Percentiles rank a stretch among this genome's conserved stretches.
Evolutionary conservation across 2,797 vertebrate genomes (phyloP).

Genomic region (Ptychobarbus kaznakovi): DNA sequence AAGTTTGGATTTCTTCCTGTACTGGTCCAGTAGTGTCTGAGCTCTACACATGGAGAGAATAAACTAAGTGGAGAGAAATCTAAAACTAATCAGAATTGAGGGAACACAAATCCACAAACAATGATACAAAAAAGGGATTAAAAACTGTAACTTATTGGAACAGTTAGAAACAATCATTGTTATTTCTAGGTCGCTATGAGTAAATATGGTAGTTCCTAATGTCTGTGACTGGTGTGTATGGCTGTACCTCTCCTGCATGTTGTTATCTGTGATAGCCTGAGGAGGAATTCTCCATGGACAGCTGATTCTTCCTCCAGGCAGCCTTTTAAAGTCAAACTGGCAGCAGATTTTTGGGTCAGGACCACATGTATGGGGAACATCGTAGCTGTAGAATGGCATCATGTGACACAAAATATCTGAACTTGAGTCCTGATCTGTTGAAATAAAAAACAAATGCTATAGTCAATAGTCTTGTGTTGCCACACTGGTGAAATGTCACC

Average conservation of each 20-base stretch:
- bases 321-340: constrained; percentile 94
- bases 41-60: constrained; percentile 73
- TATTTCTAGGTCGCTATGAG: background rate
- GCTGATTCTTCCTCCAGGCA: constrained; percentile 85
- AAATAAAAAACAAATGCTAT: constrained; percentile 50
- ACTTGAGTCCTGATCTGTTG: constrained; percentile 82
- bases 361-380: constrained; percentile 93
- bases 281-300: constrained; percentile 91
- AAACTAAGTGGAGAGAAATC: constrained; percentile 16
- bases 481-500: background rate
- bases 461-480: background rate
- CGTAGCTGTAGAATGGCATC: constrained; percentile 99
- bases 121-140: background rate
- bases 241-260: constrained; percentile 83
- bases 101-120: constrained; percentile 1
- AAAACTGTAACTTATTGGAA: background rate
- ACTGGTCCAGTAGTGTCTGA: constrained; percentile 88
- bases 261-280: constrained; percentile 85
- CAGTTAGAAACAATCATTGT: background rate
- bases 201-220: background rate
- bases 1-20: constrained; percentile 92
- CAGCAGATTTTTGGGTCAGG: constrained; percentile 93
- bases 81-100: background rate
- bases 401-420: constrained; percentile 95
- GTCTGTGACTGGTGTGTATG: background rate